phyloP scores from a whole-genome alignment of 2,113 vertebrate genomes.

The Tylochromis polylepis region DNA sequence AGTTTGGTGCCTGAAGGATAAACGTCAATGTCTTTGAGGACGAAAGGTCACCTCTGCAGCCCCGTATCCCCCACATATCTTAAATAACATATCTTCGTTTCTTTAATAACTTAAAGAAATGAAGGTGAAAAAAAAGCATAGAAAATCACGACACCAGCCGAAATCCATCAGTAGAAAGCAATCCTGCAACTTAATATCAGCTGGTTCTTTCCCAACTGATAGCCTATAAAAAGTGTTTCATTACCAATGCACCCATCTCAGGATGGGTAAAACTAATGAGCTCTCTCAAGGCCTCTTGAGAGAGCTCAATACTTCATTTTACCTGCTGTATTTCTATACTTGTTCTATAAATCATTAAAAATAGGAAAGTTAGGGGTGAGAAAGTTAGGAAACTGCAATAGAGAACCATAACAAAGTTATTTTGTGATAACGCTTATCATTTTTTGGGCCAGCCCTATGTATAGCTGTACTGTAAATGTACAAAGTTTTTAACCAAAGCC shows the following conservation, averaged over 20 bases:
- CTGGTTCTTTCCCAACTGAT: background rate
- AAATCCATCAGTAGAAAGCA: background rate
- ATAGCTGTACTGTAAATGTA: background rate
- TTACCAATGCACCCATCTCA: background rate
- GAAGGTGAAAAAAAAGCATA: rapidly evolving
- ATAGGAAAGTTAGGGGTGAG: too few species aligned
- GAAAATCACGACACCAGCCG: too few species aligned
- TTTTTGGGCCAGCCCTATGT: background rate
- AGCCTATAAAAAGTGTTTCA: background rate
- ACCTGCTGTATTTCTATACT: background rate
- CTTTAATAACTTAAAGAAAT: too few species aligned
- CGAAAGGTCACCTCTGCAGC: background rate
- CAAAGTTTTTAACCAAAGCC: background rate
- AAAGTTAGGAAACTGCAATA: too few species aligned
- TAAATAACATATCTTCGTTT: too few species aligned
- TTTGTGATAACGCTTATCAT: background rate
- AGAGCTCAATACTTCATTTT: background rate
- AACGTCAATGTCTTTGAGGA: background rate
- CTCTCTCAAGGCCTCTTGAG: background rate
- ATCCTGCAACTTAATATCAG: background rate
- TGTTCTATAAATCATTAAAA: background rate
- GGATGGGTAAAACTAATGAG: background rate
- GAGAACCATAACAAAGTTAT: background rate
- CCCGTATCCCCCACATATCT: background rate
- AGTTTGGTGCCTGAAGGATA: background rate